These are phyloP conservation scores for Malacoctenus gilli DNA, from an alignment of 2,797 vertebrate species.

Conservation along the genomic window DNA sequence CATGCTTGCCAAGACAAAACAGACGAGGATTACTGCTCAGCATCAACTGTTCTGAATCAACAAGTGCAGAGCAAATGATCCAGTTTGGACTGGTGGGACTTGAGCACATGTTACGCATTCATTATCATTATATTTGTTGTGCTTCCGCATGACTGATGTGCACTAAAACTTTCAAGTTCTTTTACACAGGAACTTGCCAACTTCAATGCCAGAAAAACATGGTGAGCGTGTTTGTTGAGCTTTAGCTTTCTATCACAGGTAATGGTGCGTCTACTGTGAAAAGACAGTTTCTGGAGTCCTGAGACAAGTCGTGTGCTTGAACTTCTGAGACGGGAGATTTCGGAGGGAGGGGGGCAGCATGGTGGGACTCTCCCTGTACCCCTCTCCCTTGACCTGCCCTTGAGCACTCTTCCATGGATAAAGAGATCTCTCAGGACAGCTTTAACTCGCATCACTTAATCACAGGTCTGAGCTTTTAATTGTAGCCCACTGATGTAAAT, in stretches of 20 bases:
- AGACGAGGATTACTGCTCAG: constrained; percentile 9
- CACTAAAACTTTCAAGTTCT: not conserved
- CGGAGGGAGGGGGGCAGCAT: not conserved
- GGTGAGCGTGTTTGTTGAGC: too few species aligned
- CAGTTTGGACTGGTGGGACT: not conserved
- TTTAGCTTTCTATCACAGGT: too few species aligned
- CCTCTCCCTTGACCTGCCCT: constrained; percentile 8
- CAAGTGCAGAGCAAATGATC: constrained; percentile 1
- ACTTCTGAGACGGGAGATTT: constrained; percentile 16
- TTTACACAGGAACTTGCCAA: not conserved
- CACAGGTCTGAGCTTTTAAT: constrained; percentile 18
- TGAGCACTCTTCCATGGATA: constrained; percentile 14
- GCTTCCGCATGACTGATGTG: not conserved
- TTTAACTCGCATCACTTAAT: constrained; percentile 22
- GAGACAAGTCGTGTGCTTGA: constrained; percentile 17
- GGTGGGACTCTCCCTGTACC: constrained; percentile 4
- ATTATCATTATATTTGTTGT: too few species aligned
- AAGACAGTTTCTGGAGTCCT: too few species aligned
- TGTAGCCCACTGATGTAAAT: constrained; percentile 14
- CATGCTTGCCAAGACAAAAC: constrained; percentile 15
- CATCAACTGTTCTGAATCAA: constrained; percentile 18
- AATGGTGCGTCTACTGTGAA: too few species aligned
- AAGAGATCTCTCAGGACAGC: constrained; percentile 16
- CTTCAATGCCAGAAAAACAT: not conserved
- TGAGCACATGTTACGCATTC: not conserved